Evolutionary conservation across 2,113 vertebrate genomes (phyloP).

Genomic region (Apaloderma vittatum): DNA sequence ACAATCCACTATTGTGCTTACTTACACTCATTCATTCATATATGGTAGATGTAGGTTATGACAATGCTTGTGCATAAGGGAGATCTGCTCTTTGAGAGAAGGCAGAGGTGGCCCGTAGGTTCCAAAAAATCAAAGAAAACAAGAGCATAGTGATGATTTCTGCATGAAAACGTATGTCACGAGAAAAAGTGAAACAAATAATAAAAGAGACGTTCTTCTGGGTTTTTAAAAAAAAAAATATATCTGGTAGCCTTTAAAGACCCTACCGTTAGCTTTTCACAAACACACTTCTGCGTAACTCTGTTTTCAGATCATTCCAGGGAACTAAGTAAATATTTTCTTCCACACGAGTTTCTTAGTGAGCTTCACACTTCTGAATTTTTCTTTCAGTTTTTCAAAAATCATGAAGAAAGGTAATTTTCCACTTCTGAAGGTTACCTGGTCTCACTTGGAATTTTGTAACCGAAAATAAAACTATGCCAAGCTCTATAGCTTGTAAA

Average conservation of each 20-base stretch:
- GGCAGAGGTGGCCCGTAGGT: not conserved
- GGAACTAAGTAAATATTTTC: not conserved
- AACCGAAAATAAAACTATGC: not conserved
- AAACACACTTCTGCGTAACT: not conserved
- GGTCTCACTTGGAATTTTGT: not conserved
- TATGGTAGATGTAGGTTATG: not conserved
- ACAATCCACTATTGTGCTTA: too few relatives aligned
- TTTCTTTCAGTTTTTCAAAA: conserved; percentile 13
- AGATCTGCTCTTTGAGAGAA: not conserved
- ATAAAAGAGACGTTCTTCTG: not conserved
- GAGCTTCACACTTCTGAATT: not conserved
- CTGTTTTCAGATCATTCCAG: not conserved
- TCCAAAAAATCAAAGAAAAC: conserved; percentile 2
- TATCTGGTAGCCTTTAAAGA: not conserved
- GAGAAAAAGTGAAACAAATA: not conserved
- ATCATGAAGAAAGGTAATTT: not conserved
- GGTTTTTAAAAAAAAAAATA: not conserved
- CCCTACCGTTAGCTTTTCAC: not conserved
- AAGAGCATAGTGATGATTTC: not conserved
- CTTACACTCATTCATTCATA: not conserved
- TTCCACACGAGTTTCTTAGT: not conserved
- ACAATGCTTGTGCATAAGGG: not conserved
- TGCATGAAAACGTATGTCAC: not conserved
- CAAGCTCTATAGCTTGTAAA: not conserved
- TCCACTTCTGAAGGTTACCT: not conserved